Conservation (phyloP, 2,888 invertebrate species). For the Scaptomyza cyrtandrae region DNA sequence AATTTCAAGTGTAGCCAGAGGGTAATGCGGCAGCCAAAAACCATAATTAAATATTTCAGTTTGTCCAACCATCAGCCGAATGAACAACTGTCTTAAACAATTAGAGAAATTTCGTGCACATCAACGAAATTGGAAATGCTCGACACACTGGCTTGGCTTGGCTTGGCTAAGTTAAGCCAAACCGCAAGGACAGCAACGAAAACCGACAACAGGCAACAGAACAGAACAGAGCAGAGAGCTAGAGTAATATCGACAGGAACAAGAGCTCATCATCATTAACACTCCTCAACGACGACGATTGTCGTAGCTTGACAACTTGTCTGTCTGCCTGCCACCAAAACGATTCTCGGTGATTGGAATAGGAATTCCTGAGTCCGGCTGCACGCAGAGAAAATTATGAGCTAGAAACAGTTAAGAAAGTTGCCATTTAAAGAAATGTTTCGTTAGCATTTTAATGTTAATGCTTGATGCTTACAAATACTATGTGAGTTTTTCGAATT, state of each 20-base stretch:
- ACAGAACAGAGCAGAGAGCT: not conserved
- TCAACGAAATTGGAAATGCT: slow-evolving; percentile 15
- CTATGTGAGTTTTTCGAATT: too few relatives aligned
- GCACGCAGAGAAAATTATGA: slow-evolving; percentile 6
- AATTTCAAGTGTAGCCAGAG: slow-evolving; percentile 27
- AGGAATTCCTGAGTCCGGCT: not conserved
- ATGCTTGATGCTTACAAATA: too few relatives aligned
- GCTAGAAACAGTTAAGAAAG: not conserved
- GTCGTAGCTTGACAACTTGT: slow-evolving; percentile 43
- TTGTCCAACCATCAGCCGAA: slow-evolving; percentile 13
- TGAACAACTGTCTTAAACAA: slow-evolving; percentile 49
- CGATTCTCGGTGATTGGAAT: slow-evolving; percentile 1
- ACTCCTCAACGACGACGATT: slow-evolving; percentile 54
- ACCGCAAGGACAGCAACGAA: slow-evolving; percentile 20
- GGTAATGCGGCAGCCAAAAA: slow-evolving; percentile 24
- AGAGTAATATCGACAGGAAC: slow-evolving; percentile 36
- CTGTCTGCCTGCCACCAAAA: slow-evolving; percentile 4
- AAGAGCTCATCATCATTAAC: slow-evolving; percentile 66
- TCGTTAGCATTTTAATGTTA: too few relatives aligned
- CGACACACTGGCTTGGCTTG: not conserved
- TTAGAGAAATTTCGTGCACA: slow-evolving; percentile 55
- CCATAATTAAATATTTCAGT: slow-evolving; percentile 74
- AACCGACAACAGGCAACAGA: not conserved
- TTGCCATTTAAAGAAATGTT: too few relatives aligned
- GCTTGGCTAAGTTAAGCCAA: slow-evolving; percentile 13